Conservation (phyloP, 2,113 vertebrate species). For the Leptosomus discolor region DNA sequence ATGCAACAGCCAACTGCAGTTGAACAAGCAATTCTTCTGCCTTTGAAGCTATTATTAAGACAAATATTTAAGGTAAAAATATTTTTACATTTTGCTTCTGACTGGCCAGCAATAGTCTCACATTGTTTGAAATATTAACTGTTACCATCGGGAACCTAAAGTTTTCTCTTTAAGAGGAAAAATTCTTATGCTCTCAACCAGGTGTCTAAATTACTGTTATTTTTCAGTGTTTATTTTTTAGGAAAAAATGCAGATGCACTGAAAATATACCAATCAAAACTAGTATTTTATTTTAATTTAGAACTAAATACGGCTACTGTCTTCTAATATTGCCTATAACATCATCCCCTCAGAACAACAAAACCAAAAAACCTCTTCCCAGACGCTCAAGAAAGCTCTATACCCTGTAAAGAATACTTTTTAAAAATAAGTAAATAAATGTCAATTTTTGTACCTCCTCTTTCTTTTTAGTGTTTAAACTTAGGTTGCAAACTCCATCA, state of each 20-base stretch:
- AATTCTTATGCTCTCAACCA: not conserved
- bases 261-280: not conserved
- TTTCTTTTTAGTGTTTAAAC: not conserved
- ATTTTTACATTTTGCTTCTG: not conserved
- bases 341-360: not conserved
- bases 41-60: not conserved
- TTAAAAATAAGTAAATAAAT: not conserved
- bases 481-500: not conserved
- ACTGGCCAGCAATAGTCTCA: not conserved
- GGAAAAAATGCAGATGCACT: not conserved
- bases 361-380: not conserved
- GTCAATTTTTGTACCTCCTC: not conserved
- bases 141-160: not conserved
- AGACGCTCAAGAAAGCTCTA: not conserved
- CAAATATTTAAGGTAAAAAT: constrained; percentile 3
- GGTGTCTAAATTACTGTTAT: not conserved
- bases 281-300: not conserved
- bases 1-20: not conserved
- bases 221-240: not conserved
- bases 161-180: not conserved
- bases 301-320: not conserved
- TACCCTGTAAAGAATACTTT: not conserved
- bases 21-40: constrained; percentile 30
- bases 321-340: not conserved
- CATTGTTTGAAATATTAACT: not conserved